Base-by-base conservation (phyloP, 2,797 vertebrate genomes). In the Girardinus metallicus region DNA sequence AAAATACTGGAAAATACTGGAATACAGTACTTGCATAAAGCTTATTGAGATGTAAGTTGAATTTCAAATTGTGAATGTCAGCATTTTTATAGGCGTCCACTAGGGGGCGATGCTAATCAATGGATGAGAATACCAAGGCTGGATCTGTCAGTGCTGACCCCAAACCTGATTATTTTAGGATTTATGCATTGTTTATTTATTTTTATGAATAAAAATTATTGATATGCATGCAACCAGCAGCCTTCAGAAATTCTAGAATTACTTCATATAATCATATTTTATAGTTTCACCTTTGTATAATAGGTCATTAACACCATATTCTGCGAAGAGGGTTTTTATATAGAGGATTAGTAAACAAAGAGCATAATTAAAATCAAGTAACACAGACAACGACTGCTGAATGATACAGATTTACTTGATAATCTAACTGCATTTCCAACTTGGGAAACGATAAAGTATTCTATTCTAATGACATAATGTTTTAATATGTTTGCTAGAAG, bases 61-160 rank as follows among this genome's bases (percentile, higher is more conserved):
- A 70, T 70, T 71, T 44, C 4, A 71, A 44, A 44, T 46, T 71
- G 12, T 71, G 41, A 29, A 71, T 46, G 68, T 71, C 68, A 71
- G 68, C 68, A 46, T 44, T 71, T 71, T 46, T 71, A 16, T 29
- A 29, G 3, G 12, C 46, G 23, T 16, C 68, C 68, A 46, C 41
- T 46, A 71, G 43, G 68, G 26, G 68, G 68, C 41, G 68, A 46
- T 46, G 41, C 26, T 18, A 21, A 46, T 46, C 12, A 71, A 29
- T 70, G 26, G 66, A 43, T n/a, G 23, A 70, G 2, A 26, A 43
- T 2, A 70, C 5, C 36, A 26, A 41, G 36, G 18, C 36, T 23
- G 18, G 36, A 70, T 26, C 23, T 43, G 39, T 70, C 64, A 5
- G 21, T 2, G 21, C 9, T 34, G 34, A 66, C 62, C 29, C 18